Conservation (phyloP, 2,113 vertebrate genomes). For the Hemibagrus wyckioides region DNA sequence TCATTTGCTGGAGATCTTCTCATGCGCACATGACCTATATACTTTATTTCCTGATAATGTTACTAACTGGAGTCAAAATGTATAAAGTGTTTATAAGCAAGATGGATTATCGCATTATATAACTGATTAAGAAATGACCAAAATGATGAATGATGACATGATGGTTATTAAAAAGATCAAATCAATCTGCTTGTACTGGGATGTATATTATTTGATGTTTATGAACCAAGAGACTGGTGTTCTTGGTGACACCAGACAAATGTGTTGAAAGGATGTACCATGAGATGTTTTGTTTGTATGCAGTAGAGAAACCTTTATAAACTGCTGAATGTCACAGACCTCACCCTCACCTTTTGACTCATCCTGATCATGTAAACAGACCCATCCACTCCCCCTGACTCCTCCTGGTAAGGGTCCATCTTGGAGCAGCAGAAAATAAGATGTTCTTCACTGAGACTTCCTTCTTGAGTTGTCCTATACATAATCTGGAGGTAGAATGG, state of each 20-base stretch:
- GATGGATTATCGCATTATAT: slow-evolving; percentile 7
- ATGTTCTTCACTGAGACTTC: neutral
- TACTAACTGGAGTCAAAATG: neutral
- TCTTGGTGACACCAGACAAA: neutral
- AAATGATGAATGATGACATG: neutral
- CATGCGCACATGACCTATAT: neutral
- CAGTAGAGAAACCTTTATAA: neutral
- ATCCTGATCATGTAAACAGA: neutral
- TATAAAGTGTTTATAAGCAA: slow-evolving; percentile 16
- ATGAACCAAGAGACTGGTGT: neutral
- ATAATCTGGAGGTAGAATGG: neutral
- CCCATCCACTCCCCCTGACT: neutral
- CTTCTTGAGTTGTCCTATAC: neutral
- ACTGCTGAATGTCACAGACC: neutral
- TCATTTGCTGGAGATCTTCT: slow-evolving; percentile 15
- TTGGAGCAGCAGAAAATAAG: neutral
- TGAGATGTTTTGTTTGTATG: too few relatives aligned
- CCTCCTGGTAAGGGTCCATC: neutral
- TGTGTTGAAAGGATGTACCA: too few relatives aligned
- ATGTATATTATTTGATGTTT: neutral
- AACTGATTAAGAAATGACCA: neutral
- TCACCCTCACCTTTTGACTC: neutral
- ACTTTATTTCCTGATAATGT: neutral
- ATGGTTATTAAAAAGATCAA: neutral
- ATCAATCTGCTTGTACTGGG: neutral